Percentiles rank a stretch among this genome's conserved stretches.
Conservation (phyloP, 2,888 invertebrate species). For the Cyclophora punctaria region DNA sequence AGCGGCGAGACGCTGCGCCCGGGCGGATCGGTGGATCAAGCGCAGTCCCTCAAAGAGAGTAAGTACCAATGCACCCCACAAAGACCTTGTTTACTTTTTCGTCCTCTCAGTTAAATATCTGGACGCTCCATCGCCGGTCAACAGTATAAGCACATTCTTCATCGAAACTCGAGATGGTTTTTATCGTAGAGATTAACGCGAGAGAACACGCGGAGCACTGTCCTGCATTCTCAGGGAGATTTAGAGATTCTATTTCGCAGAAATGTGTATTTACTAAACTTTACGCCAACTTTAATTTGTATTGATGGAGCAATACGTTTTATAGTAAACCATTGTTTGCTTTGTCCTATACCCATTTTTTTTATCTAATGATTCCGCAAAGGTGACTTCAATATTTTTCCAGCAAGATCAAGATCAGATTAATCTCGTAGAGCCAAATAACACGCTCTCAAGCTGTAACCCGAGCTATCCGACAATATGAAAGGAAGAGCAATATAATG, state of each 20-base stretch:
- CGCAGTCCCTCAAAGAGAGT: slow-evolving; percentile 27
- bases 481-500: slow-evolving; percentile 22
- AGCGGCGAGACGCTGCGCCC: slow-evolving; percentile 14
- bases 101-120: slow-evolving; percentile 49
- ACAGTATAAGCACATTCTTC: slow-evolving; percentile 42
- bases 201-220: slow-evolving; percentile 40
- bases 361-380: too few species aligned
- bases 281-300: too few species aligned
- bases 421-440: too few species aligned
- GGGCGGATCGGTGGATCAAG: slow-evolving; percentile 21
- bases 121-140: slow-evolving; percentile 49
- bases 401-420: too few species aligned
- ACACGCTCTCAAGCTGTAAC: too few species aligned
- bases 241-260: slow-evolving; percentile 40
- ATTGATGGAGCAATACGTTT: too few species aligned
- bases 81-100: slow-evolving; percentile 52
- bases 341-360: too few species aligned
- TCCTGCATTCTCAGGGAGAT: slow-evolving; percentile 44
- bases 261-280: slow-evolving; percentile 2
- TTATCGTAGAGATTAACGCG: slow-evolving; percentile 49
- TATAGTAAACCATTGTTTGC: too few species aligned
- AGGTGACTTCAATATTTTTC: too few species aligned
- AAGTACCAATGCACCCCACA: slow-evolving; percentile 27
- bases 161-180: slow-evolving; percentile 32
- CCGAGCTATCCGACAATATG: slow-evolving; percentile 4